Percentiles rank a stretch among this genome's conserved stretches.
Conservation (phyloP, 2,113 vertebrate species). For the Bettongia penicillata region DNA sequence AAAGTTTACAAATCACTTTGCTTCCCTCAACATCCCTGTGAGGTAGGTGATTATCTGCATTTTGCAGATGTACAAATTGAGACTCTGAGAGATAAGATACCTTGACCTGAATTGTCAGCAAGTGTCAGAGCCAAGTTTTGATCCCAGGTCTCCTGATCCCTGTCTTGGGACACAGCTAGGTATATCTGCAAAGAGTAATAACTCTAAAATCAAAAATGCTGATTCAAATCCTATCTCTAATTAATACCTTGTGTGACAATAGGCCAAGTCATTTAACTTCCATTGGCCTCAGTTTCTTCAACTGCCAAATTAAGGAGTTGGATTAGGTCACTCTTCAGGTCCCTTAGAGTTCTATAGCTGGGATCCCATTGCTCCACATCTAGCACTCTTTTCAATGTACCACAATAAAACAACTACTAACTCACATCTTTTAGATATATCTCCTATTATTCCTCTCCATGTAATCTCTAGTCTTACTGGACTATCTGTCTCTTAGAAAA, state of each 20-base stretch:
- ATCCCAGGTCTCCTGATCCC: neutral
- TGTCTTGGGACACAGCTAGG: neutral
- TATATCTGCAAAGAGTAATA: neutral
- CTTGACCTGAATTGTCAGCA: neutral
- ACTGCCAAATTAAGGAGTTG: neutral
- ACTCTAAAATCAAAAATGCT: neutral
- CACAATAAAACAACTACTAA: neutral
- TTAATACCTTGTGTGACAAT: neutral
- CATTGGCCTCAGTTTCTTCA: neutral
- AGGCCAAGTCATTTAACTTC: neutral
- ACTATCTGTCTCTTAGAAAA: neutral
- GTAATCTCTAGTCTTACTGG: neutral
- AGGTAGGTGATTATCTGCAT: neutral
- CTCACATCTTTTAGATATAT: neutral
- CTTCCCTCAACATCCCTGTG: neutral
- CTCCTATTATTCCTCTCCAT: neutral
- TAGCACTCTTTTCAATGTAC: neutral
- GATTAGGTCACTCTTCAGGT: neutral
- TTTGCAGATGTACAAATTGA: neutral
- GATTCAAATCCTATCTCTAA: neutral
- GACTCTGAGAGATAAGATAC: neutral
- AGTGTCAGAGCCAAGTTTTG: neutral
- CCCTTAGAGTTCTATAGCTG: neutral
- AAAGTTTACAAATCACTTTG: neutral
- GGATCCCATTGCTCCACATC: neutral